Base-by-base conservation (phyloP, 2,113 vertebrate genomes). In the Otolemur garnettii region DNA sequence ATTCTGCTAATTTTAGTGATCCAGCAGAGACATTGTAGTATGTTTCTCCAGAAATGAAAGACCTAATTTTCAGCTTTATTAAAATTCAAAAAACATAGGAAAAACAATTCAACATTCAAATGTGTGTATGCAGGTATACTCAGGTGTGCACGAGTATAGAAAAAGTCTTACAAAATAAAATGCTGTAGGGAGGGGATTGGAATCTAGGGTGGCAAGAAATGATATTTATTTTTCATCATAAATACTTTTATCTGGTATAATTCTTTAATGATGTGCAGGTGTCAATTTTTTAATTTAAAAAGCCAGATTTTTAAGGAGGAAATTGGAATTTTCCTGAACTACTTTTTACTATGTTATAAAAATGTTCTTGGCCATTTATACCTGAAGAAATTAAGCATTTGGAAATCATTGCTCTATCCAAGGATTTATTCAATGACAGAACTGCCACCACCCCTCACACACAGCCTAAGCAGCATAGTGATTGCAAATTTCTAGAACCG, bases 51-150 rank as follows among this genome's bases (percentile, higher is more conserved):
- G 18, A 90, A 81, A 85, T 14, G 75, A 75, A 92, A 80, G 62
- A 85, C 17, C 81, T 71, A 64, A 68, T 87, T 80, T 95, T 80
- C 28, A 87, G 17, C 3, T 77, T 68, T 60, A 79, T 74, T 89
- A 77, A 95, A 93, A 72, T 68, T 55, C 30, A 59, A 87, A 88
- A 71, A 57, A 1, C 3, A 18, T 1, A 94, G 24, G 17, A 45
- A 95, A 95, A 89, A 60, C 50, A 96, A 69, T 42, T 81, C n/a
- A 95, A 42, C 15, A 87, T 38, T 55, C 6, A 93, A 80, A 62
- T 80, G 7, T 5, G 30, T 17, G 30, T 26, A 14, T 5, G 1
- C 9, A 30, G 5, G 5, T 50, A 7, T 18, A 38, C n/a, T 18
- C 57, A 59, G 57, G 57, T 11, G 2, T 10, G 6, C 7, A 5